Conservation (phyloP, 2,888 invertebrate genomes). For the Sesia apiformis region DNA sequence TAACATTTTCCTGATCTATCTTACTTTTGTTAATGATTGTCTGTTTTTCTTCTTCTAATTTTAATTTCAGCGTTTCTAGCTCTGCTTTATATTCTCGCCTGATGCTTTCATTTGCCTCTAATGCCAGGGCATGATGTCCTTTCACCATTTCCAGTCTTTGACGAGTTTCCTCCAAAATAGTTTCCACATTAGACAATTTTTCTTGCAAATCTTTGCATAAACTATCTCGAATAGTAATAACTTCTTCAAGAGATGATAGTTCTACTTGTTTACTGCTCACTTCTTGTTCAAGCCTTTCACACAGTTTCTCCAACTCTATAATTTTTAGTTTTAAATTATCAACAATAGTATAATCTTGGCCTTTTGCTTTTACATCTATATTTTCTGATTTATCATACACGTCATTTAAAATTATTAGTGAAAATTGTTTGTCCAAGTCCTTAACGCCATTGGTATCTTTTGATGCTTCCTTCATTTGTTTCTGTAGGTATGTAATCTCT, state of each 20-base stretch:
- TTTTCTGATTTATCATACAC: slow-evolving; percentile 4
- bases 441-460: slow-evolving; percentile 19
- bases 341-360: not conserved
- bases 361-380: slow-evolving; percentile 2
- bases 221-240: slow-evolving; percentile 59
- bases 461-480: slow-evolving; percentile 19
- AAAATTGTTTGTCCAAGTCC: slow-evolving; percentile 26
- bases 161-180: slow-evolving; percentile 46
- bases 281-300: slow-evolving; percentile 54
- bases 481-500: slow-evolving; percentile 41
- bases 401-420: slow-evolving; percentile 18
- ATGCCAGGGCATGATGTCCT: slow-evolving; percentile 62
- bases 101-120: slow-evolving; percentile 69
- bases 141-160: slow-evolving; percentile 67
- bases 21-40: slow-evolving; percentile 45
- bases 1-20: slow-evolving; percentile 47
- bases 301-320: slow-evolving; percentile 38
- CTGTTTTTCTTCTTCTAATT: slow-evolving; percentile 65
- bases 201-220: slow-evolving; percentile 61
- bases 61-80: slow-evolving; percentile 53
- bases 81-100: slow-evolving; percentile 63
- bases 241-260: slow-evolving; percentile 50
- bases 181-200: slow-evolving; percentile 50
- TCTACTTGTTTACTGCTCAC: slow-evolving; percentile 56
- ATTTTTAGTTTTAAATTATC: slow-evolving; percentile 31